Evolutionary conservation across 2,113 vertebrate genomes (phyloP).

Genomic region (Felis catus): F.catus_Fca126_mat1.0 CM031415.1:104731001-104731500

Average conservation of each 20-base stretch:
- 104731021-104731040: background rate
- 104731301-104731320: background rate
- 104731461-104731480: background rate
- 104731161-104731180: background rate
- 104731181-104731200: background rate
- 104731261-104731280: background rate
- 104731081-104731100: background rate
- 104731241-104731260: background rate
- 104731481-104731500: background rate
- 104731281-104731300: background rate
- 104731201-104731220: background rate
- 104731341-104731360: background rate
- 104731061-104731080: background rate
- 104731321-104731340: background rate
- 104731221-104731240: background rate
- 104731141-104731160: background rate
- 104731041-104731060: background rate
- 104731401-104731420: background rate
- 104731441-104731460: background rate
- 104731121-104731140: background rate
- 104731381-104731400: background rate
- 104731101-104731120: background rate
- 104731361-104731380: background rate
- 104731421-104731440: background rate
- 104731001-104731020: background rate